Base-by-base conservation (phyloP, 2,113 vertebrate genomes). In the Asarcornis scutulata region DNA sequence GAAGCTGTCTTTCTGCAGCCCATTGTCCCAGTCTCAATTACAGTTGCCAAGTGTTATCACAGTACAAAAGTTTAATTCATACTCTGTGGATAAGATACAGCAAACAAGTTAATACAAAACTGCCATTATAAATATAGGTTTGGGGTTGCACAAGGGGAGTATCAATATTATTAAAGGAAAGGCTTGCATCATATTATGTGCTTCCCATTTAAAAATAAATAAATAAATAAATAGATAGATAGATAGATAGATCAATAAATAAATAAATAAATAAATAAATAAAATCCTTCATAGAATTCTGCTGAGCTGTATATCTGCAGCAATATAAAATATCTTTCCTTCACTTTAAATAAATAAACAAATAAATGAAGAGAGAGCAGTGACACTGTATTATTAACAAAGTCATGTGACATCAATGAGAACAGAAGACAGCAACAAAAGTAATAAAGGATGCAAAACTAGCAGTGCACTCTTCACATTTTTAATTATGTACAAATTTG, bases 141-240 rank as follows among this genome's bases (percentile, higher is more conserved):
- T 58, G 27, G 36, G 55, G 31, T 27, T 68, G 56, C 69, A 56
- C 53, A 84, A 95, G 34, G 83, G 6, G 9, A 89, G 59, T 89
- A 91, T 80, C 36, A 77, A 60, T 89, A 89, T 67, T 91, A 75
- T 67, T 94, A 86, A 75, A 81, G n/a, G 42, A 88, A 89, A 17
- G 31, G 60, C 29, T 89, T 86, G 13, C 40, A 31, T 81, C 71
- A 21, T 76, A 32, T 60, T 88, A 48, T 83, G 56, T 56, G 23
- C 46, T 92, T 93, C 46, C 53, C n/a, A 71, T 88, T 56, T 15
- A 20, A 89, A 95, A 73, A 46, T 46, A 46, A 46, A 46, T 18
- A 46, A 46, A 46, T 46, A 46, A 46, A 46, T 46, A 44, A 44
- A 44, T 44, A 18, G 7, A 36, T 36, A 36, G 7, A 36, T 36